Percentiles rank a stretch among this genome's conserved stretches.
Conservation (phyloP, 2,888 invertebrate genomes). For the Lasioglossum calceatum region DNA sequence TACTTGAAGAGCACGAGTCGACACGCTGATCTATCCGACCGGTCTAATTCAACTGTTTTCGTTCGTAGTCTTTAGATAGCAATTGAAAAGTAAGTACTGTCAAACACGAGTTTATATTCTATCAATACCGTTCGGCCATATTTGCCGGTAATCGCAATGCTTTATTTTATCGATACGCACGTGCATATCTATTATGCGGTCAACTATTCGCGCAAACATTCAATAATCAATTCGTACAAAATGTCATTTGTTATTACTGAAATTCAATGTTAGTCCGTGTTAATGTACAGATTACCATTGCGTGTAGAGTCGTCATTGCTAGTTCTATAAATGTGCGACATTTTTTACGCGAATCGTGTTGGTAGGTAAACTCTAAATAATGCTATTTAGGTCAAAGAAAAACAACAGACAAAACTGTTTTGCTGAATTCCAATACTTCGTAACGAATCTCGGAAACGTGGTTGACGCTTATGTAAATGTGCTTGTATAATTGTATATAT, state of each 20-base stretch:
- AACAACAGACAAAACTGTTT: not conserved
- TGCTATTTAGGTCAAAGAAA: slow-evolving; percentile 11
- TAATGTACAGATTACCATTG: not conserved
- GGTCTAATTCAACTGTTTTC: not conserved
- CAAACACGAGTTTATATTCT: not conserved
- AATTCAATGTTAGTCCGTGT: not conserved
- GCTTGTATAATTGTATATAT: not conserved
- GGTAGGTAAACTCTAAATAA: not conserved
- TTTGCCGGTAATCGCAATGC: slow-evolving; percentile 42
- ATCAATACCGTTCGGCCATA: slow-evolving; percentile 25
- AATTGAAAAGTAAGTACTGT: slow-evolving; percentile 41
- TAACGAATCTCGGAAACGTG: not conserved
- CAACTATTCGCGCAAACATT: not conserved
- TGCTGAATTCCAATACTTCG: not conserved
- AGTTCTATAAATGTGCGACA: not conserved
- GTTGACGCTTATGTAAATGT: not conserved
- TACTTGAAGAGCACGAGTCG: not conserved
- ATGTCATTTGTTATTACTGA: slow-evolving; percentile 7
- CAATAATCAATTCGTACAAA: slow-evolving; percentile 4
- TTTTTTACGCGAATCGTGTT: not conserved
- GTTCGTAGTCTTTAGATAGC: not conserved
- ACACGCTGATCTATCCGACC: not conserved
- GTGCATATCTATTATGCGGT: slow-evolving; percentile 26
- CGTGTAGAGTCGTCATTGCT: not conserved
- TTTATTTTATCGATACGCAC: slow-evolving; percentile 30